Conservation (phyloP, 1,140 invertebrate species). For the Vanessa tameamea region DNA sequence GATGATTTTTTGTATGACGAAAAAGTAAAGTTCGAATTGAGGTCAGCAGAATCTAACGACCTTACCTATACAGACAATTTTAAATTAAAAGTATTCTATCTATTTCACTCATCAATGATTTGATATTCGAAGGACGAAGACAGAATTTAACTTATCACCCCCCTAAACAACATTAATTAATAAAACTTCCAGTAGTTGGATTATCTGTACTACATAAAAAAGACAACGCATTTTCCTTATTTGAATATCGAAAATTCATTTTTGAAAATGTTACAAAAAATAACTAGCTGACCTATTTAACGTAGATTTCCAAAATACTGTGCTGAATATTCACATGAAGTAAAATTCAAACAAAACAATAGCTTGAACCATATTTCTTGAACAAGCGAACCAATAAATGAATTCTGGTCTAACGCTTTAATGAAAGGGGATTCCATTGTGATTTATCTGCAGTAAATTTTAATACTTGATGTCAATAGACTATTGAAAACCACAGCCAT, state of each 20-base stretch:
- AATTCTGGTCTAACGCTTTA: slow-evolving; percentile 14
- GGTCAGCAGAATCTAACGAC: not conserved
- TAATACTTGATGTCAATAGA: slow-evolving; percentile 47
- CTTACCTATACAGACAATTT: not conserved
- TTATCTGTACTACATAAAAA: not conserved
- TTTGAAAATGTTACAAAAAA: not conserved
- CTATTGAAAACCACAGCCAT: slow-evolving; percentile 37
- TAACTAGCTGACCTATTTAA: not conserved
- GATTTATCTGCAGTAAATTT: slow-evolving; percentile 46
- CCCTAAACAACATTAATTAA: no score
- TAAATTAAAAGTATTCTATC: no score
- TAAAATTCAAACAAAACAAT: slow-evolving; percentile 10
- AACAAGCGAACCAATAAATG: slow-evolving; percentile 12
- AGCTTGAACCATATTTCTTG: slow-evolving; percentile 3
- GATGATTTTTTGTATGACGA: no score
- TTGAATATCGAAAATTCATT: not conserved
- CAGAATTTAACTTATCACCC: no score
- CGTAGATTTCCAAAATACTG: not conserved
- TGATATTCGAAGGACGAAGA: no score
- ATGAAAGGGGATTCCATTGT: slow-evolving; percentile 37
- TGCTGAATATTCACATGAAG: not conserved
- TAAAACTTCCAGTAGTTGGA: no score
- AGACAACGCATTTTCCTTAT: not conserved
- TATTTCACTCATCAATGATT: no score
- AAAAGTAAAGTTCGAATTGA: not conserved